phyloP scores from a whole-genome alignment of 2,113 vertebrate species.

The Parus major region DNA sequence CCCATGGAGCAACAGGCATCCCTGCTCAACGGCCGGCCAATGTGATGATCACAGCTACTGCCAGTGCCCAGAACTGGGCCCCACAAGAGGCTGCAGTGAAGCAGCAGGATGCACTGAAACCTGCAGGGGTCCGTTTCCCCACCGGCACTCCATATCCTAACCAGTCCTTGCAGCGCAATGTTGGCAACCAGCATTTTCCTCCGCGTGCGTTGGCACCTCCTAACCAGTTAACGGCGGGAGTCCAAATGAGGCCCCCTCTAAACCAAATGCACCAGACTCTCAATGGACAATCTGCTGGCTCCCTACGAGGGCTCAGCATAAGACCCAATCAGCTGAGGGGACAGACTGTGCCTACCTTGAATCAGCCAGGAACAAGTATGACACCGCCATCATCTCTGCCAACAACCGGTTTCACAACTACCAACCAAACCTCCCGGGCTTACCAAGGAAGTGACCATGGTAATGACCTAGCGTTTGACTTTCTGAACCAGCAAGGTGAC shows the following conservation, averaged over 20 bases:
- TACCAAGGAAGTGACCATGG: constrained; percentile 82
- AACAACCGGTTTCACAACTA: constrained; percentile 73
- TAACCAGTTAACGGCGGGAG: constrained; percentile 80
- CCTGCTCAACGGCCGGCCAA: constrained; percentile 74
- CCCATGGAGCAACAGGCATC: constrained; percentile 59
- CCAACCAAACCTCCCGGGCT: constrained; percentile 72
- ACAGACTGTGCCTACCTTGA: constrained; percentile 78
- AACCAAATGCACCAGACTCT: constrained; percentile 77
- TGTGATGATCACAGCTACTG: constrained; percentile 74
- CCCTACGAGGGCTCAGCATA: constrained; percentile 76
- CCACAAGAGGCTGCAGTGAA: constrained; percentile 76
- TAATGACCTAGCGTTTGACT: constrained; percentile 88
- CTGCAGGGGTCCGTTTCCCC: constrained; percentile 73
- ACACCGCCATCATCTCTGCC: constrained; percentile 80
- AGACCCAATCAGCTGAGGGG: constrained; percentile 82
- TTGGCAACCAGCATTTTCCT: constrained; percentile 80
- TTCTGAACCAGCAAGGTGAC: constrained; percentile 88
- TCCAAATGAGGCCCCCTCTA: constrained; percentile 81
- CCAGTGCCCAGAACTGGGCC: constrained; percentile 78
- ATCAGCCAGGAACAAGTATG: constrained; percentile 74
- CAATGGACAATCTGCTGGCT: constrained; percentile 72
- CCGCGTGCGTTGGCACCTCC: constrained; percentile 81
- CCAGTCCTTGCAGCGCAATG: constrained; percentile 75
- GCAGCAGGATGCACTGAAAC: constrained; percentile 78
- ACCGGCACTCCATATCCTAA: constrained; percentile 67